Conservation (phyloP, 2,797 vertebrate species). For the Girardinus metallicus region DNA sequence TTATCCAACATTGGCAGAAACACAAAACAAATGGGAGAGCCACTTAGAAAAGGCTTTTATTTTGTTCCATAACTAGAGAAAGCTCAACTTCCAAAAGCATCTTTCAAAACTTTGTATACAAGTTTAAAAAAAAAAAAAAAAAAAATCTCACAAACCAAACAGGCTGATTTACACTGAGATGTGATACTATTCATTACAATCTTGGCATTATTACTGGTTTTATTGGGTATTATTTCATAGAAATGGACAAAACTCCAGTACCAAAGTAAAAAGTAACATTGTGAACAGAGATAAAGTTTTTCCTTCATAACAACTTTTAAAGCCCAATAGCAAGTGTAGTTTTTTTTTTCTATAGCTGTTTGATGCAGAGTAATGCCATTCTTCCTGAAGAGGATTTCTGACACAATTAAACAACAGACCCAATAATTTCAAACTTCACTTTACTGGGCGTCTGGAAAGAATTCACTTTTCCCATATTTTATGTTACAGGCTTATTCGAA, state of each 20-base stretch:
- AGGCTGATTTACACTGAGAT: slow-evolving; percentile 1
- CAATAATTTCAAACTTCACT: background rate
- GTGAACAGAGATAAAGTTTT: background rate
- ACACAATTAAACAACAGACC: background rate
- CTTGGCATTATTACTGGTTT: background rate
- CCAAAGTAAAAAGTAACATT: background rate
- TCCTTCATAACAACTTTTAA: background rate
- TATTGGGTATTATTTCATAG: background rate
- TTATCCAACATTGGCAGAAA: background rate
- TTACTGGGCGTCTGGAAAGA: background rate
- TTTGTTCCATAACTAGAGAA: background rate
- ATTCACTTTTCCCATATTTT: too few species aligned
- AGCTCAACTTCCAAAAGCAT: background rate
- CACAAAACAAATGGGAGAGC: slow-evolving; percentile 3
- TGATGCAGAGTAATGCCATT: background rate
- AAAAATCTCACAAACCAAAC: slow-evolving; percentile 5
- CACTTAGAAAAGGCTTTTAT: background rate
- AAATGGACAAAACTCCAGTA: background rate
- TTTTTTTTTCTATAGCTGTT: background rate
- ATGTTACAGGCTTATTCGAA: too few species aligned
- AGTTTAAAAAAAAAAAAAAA: background rate
- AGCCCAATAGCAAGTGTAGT: background rate
- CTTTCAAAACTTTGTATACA: background rate
- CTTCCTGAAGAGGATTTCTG: background rate
- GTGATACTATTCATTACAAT: background rate